Conservation (phyloP, 2,888 invertebrate species). For the Drosophila bunnanda region DNA sequence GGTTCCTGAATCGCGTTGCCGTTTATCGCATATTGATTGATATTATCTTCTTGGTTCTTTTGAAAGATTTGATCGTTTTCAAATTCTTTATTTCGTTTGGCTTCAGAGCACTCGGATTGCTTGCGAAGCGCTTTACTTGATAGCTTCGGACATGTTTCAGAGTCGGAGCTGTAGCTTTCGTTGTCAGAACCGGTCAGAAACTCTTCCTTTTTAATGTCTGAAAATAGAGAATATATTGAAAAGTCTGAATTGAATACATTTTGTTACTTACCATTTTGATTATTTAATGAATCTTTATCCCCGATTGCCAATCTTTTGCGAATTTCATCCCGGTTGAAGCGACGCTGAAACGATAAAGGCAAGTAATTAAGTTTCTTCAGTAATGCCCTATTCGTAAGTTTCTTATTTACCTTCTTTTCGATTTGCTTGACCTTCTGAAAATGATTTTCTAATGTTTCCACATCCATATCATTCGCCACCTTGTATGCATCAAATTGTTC, state of each 20-base stretch:
- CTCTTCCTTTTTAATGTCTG: conserved; percentile 21
- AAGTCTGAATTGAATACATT: not conserved
- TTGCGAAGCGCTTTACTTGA: conserved; percentile 25
- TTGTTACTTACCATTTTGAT: conserved; percentile 3
- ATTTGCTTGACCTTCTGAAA: conserved; percentile 38
- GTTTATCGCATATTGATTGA: conserved; percentile 7
- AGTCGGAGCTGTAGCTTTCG: conserved; percentile 43
- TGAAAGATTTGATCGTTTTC: conserved; percentile 25
- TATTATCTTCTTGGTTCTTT: conserved; percentile 23
- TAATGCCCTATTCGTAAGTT: not conserved
- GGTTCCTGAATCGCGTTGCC: conserved; percentile 8
- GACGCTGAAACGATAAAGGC: conserved; percentile 11
- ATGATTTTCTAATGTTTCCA: conserved; percentile 34
- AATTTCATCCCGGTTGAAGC: conserved; percentile 36
- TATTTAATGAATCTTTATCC: conserved; percentile 18
- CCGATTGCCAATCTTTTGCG: conserved; percentile 36
- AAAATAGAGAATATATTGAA: not conserved
- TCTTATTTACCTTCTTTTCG: conserved; percentile 27
- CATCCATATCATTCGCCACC: conserved; percentile 35
- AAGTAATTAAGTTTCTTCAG: not conserved
- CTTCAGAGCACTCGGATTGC: conserved; percentile 15
- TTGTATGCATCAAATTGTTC: conserved; percentile 43
- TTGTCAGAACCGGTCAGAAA: conserved; percentile 35
- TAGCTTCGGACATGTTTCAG: conserved; percentile 42
- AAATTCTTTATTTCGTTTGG: conserved; percentile 18